Evolutionary conservation across 2,797 vertebrate species (phyloP).

Genomic region (Lerista edwardsae): DNA sequence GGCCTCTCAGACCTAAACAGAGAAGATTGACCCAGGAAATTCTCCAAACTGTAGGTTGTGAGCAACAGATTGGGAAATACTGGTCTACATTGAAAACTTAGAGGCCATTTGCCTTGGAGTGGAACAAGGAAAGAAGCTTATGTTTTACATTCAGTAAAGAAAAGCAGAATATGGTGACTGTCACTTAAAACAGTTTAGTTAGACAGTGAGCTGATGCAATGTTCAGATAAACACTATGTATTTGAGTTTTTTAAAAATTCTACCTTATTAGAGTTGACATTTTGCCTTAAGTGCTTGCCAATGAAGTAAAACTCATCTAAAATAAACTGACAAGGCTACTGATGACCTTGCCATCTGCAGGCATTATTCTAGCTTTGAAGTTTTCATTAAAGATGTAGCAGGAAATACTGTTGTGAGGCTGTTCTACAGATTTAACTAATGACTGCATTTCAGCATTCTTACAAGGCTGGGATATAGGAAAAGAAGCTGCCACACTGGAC

Average conservation of each 20-base stretch:
- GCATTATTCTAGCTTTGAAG: conserved; percentile 45
- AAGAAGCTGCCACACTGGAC: neutral
- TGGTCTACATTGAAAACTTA: neutral
- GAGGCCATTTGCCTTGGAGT: conserved; percentile 10
- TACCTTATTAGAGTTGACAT: conserved; percentile 42
- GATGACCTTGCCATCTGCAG: conserved; percentile 52
- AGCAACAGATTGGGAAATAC: too few relatives aligned
- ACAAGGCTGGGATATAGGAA: conserved; percentile 11
- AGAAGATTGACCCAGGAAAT: too few relatives aligned
- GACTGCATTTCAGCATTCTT: conserved; percentile 21
- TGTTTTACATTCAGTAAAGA: conserved; percentile 26
- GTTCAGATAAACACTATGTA: conserved; percentile 24
- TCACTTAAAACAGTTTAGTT: rapidly evolving
- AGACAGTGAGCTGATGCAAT: neutral
- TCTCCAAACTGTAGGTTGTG: too few relatives aligned
- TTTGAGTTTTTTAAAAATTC: neutral
- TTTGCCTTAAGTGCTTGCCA: conserved; percentile 37
- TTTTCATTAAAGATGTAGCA: conserved; percentile 40
- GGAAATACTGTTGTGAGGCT: conserved; percentile 23
- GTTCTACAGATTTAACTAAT: conserved; percentile 19
- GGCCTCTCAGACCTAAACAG: too few relatives aligned
- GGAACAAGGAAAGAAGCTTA: conserved; percentile 29
- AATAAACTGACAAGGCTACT: conserved; percentile 40
- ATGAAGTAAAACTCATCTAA: conserved; percentile 49
- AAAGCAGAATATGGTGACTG: conserved; percentile 18